Evolutionary conservation across 2,888 invertebrate species (phyloP), one percentile per base, ranked within the genome.

Genomic region (Drosophila neoperkinsi): DNA sequence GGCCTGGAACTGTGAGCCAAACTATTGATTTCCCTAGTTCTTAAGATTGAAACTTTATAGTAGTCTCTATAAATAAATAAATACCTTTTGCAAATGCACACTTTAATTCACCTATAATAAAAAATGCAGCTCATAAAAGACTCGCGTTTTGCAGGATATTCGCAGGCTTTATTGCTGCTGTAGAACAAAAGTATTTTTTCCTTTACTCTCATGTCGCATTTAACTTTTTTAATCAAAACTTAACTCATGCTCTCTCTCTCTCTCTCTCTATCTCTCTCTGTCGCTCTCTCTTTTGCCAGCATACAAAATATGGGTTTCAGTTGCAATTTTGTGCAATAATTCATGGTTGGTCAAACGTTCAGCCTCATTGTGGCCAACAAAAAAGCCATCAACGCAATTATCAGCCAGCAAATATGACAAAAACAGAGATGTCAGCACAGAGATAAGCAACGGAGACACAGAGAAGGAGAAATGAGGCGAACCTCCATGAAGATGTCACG

Each of bases 201-300:
- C 10, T 28, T 41, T 21, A 10, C 31, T 51, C 56, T 50, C 68
- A 60, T 71, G 66, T 65, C 56, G 38, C 75, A 74, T 58, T 74
- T 52, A 82, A 73, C 77, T 77, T 80, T 87, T 87, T 80, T 73
- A 84, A 82, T 84, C 82, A 82, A 60, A 74, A 68, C 79, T 63
- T 61, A 61, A 61, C 33, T 41, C 57, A 28, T 16, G 2, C 36
- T 49, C 9, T 49, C 41, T 30, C 21, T 18, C 21, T 18, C 7
- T 25, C 25, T 18, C 21, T 9, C 52, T 16, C 46, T 3, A 16
- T 21, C 25, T 13, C 13, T 46, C 4, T 25, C 16, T n/a, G 3
- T 31, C 11, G 6, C 50, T 11, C 13, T 18, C 7, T n/a, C 16
- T 2, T 16, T 10, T n/a, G 38, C 49, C 28, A 57, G 50, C 64